Evolutionary conservation across 2,797 vertebrate species (phyloP).

Genomic region (Pangasius macronema): DNA sequence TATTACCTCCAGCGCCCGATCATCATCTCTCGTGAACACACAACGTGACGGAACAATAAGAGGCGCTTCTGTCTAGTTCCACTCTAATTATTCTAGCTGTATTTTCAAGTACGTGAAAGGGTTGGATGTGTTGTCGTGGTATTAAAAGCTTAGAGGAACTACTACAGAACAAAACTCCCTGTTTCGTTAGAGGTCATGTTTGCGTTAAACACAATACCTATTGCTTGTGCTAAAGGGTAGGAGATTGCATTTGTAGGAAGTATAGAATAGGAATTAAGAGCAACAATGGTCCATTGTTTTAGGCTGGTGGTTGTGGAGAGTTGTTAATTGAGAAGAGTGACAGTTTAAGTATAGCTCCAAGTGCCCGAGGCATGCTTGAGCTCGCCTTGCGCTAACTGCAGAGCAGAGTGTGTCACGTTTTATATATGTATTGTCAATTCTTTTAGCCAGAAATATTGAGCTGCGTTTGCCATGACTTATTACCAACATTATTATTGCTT

Average conservation of each 20-base stretch:
- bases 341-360: not conserved
- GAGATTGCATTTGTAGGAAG: not conserved
- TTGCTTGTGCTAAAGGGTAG: not conserved
- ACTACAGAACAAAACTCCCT: not conserved
- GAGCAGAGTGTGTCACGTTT: not conserved
- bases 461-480: slow-evolving; percentile 6
- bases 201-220: not conserved
- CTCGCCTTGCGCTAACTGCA: not conserved
- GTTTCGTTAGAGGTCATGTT: not conserved
- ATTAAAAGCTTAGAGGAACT: not conserved
- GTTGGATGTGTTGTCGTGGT: not conserved
- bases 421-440: not conserved
- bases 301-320: not conserved
- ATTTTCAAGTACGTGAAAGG: not conserved
- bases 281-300: not conserved
- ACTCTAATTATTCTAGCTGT: not conserved
- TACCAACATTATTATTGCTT: not conserved
- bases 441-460: not conserved
- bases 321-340: slow-evolving; percentile 8
- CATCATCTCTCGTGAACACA: not conserved
- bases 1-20: not conserved
- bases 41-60: not conserved
- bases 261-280: not conserved
- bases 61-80: not conserved
- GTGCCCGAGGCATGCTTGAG: not conserved